Evolutionary conservation across 2,797 vertebrate species (phyloP).

Genomic region (Austrolebias charrua): DNA sequence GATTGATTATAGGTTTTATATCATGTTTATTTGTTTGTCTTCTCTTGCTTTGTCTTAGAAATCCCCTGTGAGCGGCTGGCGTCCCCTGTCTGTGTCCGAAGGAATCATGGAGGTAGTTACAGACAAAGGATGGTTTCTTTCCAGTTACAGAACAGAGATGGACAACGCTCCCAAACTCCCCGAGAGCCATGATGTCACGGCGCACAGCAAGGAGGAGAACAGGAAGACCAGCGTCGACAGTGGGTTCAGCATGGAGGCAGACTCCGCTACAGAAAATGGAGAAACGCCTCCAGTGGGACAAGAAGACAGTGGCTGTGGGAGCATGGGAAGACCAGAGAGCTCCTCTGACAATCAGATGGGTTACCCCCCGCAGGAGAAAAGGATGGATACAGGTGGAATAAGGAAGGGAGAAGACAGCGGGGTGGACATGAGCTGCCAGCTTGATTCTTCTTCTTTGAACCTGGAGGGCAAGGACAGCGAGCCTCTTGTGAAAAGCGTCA

Average conservation of each 20-base stretch:
- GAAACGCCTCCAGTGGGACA: constrained; percentile 28
- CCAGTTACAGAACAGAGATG: constrained; percentile 14
- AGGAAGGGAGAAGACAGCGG: constrained; percentile 64
- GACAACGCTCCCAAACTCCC: constrained; percentile 17
- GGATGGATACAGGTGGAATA: neutral
- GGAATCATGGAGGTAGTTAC: constrained; percentile 72
- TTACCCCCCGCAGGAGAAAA: constrained; percentile 48
- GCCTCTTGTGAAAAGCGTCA: constrained; percentile 22
- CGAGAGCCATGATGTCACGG: neutral
- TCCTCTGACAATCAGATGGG: constrained; percentile 45
- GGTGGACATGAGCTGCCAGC: constrained; percentile 54
- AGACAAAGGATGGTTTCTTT: constrained; percentile 78
- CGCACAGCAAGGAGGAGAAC: constrained; percentile 47
- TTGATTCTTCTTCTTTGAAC: constrained; percentile 43
- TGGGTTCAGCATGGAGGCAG: constrained; percentile 59
- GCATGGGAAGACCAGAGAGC: constrained; percentile 66
- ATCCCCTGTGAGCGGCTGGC: constrained; percentile 66
- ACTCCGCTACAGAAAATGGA: constrained; percentile 5
- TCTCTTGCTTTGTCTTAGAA: constrained; percentile 59
- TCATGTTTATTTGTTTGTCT: neutral
- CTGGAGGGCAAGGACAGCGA: constrained; percentile 48
- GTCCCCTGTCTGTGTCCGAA: constrained; percentile 63
- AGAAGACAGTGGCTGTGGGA: constrained; percentile 80
- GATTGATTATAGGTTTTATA: neutral
- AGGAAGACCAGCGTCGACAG: constrained; percentile 75